A percentile compares a stretch with the other conserved stretches of the same genome.
phyloP scores from a whole-genome alignment of 2,113 vertebrate genomes.

The Brachypteracias leptosomus region DNA sequence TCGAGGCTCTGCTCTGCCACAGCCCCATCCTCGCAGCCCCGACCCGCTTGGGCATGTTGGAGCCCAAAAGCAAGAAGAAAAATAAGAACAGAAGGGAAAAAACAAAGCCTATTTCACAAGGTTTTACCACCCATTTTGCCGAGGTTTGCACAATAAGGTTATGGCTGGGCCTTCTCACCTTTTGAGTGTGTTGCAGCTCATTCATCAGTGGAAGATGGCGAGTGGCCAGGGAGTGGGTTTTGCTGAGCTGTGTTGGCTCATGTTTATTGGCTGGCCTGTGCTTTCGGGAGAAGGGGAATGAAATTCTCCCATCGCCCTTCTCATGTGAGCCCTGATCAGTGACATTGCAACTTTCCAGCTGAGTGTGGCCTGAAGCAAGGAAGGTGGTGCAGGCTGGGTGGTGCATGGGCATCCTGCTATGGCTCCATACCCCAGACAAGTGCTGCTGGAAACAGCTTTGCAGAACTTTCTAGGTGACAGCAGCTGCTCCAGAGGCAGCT shows the following conservation, averaged over 20 bases:
- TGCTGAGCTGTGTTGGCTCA: constrained; percentile 8
- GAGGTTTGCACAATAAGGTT: accelerated
- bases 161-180: constrained; percentile 33
- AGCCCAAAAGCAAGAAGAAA: not conserved
- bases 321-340: not conserved
- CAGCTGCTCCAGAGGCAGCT: not conserved
- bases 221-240: not conserved
- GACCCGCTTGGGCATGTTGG: accelerated
- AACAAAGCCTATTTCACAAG: not conserved
- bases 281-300: not conserved
- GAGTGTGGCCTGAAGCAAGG: constrained; percentile 4
- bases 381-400: not conserved
- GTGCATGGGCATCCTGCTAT: not conserved
- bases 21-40: not conserved
- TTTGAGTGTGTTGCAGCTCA: constrained; percentile 13
- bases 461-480: not conserved
- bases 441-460: not conserved
- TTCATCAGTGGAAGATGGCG: not conserved
- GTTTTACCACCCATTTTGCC: not conserved
- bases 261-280: accelerated
- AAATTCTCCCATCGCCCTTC: not conserved
- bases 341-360: not conserved
- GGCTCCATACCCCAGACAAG: not conserved
- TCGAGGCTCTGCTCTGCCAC: not conserved
- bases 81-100: not conserved